Evolutionary conservation across 2,888 invertebrate genomes (phyloP).

Genomic region (Ochropacha duplaris): DNA sequence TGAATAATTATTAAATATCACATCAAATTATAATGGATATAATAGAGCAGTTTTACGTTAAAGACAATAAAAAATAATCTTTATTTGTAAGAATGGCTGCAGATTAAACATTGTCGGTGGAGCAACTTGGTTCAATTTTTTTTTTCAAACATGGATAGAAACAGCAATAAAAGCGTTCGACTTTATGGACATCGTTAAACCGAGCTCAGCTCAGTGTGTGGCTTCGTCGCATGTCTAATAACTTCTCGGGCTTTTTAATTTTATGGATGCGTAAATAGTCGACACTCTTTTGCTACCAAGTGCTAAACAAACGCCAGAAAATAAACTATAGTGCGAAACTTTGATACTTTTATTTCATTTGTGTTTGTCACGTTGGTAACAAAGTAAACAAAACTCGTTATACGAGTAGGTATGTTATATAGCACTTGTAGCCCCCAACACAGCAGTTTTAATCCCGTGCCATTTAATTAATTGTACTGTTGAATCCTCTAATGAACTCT

Average conservation of each 20-base stretch:
- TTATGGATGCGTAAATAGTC: constrained; percentile 46
- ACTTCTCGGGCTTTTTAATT: constrained; percentile 47
- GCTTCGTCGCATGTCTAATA: constrained; percentile 46
- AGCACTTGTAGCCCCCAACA: background rate
- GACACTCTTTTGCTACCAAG: constrained; percentile 11
- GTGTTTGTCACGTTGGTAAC: background rate
- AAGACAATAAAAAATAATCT: background rate
- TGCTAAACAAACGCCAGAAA: constrained; percentile 22
- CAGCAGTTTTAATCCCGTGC: background rate
- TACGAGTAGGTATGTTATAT: background rate
- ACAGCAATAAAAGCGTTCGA: constrained; percentile 59
- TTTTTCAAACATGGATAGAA: constrained; percentile 43
- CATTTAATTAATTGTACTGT: background rate
- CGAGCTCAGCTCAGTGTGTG: constrained; percentile 48
- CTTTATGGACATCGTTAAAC: constrained; percentile 70
- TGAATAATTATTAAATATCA: background rate
- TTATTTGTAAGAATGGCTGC: background rate
- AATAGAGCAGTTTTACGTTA: background rate
- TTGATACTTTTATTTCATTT: constrained; percentile 8
- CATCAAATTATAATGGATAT: background rate
- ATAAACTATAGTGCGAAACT: constrained; percentile 23
- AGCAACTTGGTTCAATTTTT: constrained; percentile 23
- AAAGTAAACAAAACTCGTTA: background rate
- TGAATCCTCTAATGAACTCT: background rate
- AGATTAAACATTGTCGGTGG: constrained; percentile 36